Percentiles rank a stretch among this genome's conserved stretches.
phyloP scores from a whole-genome alignment of 2,113 vertebrate species.

The Charina bottae region DNA sequence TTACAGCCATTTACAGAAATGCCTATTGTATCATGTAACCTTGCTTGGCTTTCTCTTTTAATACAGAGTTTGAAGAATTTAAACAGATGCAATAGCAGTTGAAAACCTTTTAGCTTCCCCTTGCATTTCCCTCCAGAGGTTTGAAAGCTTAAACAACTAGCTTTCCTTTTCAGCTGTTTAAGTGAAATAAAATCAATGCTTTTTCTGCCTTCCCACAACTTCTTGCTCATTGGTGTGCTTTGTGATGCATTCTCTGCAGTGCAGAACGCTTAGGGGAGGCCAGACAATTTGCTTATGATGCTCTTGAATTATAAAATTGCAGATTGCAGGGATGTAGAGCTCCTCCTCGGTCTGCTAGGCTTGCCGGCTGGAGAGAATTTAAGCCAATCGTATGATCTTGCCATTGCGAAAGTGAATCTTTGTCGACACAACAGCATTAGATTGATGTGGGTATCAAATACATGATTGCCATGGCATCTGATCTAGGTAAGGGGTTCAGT shows the following conservation, averaged over 20 bases:
- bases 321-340: background rate
- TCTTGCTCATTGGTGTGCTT: slow-evolving; percentile 20
- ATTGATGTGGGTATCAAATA: slow-evolving; percentile 28
- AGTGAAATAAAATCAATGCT: slow-evolving; percentile 1
- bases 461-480: slow-evolving; percentile 57
- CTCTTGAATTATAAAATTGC: slow-evolving; percentile 22
- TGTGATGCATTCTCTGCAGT: background rate
- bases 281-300: slow-evolving; percentile 36
- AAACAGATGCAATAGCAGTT: slow-evolving; percentile 7
- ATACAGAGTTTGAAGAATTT: slow-evolving; percentile 7
- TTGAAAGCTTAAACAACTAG: slow-evolving; percentile 62
- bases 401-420: background rate
- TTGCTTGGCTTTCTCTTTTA: slow-evolving; percentile 26
- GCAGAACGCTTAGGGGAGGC: slow-evolving; percentile 47
- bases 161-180: slow-evolving; percentile 61
- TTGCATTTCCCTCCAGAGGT: slow-evolving; percentile 35
- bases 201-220: background rate
- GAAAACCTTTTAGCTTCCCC: slow-evolving; percentile 47
- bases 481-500: slow-evolving; percentile 58
- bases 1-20: background rate
- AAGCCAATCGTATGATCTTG: slow-evolving; percentile 12
- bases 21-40: slow-evolving; percentile 16
- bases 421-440: background rate
- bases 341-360: slow-evolving; percentile 20
- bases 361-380: slow-evolving; percentile 28